These are phyloP conservation scores for Potorous gilbertii DNA, from an alignment of 2,797 vertebrate genomes.

Conservation along the genomic window DNA sequence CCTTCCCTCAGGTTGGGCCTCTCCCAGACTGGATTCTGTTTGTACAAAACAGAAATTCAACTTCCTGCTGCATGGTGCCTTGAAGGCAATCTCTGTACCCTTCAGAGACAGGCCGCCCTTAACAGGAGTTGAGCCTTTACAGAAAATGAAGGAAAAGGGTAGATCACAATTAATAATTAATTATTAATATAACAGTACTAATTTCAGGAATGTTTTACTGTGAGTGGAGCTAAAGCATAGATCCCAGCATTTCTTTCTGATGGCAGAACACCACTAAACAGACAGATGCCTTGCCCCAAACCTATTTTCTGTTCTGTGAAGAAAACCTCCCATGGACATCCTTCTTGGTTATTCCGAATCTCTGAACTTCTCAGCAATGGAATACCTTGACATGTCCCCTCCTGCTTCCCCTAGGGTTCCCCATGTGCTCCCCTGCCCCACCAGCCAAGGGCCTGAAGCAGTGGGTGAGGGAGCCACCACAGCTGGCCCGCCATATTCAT, in stretches of 20 bases:
- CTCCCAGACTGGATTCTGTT: too few species aligned
- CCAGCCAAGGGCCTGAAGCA: not conserved
- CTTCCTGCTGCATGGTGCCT: not conserved
- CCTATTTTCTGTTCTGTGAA: not conserved
- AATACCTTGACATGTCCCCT: not conserved
- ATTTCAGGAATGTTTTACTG: not conserved
- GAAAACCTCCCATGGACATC: not conserved
- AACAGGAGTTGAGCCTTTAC: not conserved
- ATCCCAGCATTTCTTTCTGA: not conserved
- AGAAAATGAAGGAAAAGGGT: not conserved
- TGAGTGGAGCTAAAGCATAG: not conserved
- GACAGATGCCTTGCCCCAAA: not conserved
- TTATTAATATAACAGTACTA: not conserved
- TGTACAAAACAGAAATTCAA: not conserved
- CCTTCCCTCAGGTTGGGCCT: not conserved
- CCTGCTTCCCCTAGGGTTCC: not conserved
- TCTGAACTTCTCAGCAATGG: not conserved
- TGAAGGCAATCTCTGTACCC: not conserved
- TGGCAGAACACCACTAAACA: not conserved
- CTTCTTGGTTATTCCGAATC: not conserved
- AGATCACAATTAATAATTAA: not conserved
- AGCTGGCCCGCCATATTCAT: not conserved
- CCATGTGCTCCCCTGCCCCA: not conserved
- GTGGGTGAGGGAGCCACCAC: not conserved
- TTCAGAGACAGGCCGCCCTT: not conserved